Conservation (phyloP, 2,888 invertebrate species). For the Chloroclysta siterata region DNA sequence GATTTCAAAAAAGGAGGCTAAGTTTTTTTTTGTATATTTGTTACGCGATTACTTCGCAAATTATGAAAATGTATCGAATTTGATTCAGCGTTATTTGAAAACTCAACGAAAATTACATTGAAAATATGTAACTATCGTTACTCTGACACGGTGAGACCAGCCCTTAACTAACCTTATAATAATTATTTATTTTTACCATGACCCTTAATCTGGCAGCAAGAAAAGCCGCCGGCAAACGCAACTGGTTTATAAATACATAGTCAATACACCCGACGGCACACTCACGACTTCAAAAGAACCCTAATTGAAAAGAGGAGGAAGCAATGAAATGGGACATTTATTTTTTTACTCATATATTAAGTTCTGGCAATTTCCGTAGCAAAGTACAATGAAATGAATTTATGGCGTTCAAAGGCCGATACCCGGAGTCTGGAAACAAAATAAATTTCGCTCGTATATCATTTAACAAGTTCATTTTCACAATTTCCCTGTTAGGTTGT, state of each 20-base stretch:
- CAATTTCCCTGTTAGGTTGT: constrained; percentile 7
- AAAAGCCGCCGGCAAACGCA: background rate
- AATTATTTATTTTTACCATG: too few species aligned
- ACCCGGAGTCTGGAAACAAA: constrained; percentile 37
- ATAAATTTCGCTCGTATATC: constrained; percentile 40
- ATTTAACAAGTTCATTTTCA: constrained; percentile 37
- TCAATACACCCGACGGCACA: background rate
- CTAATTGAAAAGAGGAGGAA: constrained; percentile 27
- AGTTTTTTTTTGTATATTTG: too few species aligned
- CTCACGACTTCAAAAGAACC: constrained; percentile 3
- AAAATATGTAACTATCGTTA: too few species aligned
- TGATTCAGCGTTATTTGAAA: too few species aligned
- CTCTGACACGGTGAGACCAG: too few species aligned
- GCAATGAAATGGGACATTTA: constrained; percentile 30
- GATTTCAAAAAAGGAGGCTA: too few species aligned
- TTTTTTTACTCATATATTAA: constrained; percentile 37
- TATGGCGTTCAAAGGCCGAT: constrained; percentile 40
- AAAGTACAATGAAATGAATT: constrained; percentile 39
- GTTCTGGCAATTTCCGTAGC: constrained; percentile 32
- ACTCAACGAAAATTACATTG: too few species aligned
- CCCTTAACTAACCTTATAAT: too few species aligned
- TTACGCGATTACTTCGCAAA: too few species aligned
- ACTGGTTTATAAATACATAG: constrained; percentile 1
- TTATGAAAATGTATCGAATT: too few species aligned
- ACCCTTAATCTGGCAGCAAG: background rate